phyloP scores from a whole-genome alignment of 2,113 vertebrate genomes.

The Myotis yumanensis region DNA sequence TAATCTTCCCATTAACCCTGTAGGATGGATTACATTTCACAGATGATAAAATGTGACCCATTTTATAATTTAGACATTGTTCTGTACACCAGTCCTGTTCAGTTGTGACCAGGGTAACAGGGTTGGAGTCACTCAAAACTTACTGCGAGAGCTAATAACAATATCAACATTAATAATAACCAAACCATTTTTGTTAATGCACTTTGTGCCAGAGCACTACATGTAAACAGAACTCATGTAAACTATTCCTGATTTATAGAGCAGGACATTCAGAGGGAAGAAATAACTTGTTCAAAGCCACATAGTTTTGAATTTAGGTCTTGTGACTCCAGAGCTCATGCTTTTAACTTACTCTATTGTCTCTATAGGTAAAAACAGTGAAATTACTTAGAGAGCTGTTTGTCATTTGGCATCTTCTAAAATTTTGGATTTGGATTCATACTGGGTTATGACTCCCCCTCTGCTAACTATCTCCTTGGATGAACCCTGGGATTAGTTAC shows the following conservation, averaged over 20 bases:
- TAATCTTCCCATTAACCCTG: neutral
- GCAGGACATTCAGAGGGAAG: neutral
- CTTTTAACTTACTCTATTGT: neutral
- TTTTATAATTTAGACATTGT: neutral
- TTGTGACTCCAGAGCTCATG: neutral
- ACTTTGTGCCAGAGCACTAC: neutral
- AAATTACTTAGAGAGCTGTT: neutral
- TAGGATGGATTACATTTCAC: constrained; percentile 2
- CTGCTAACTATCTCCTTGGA: neutral
- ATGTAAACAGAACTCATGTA: neutral
- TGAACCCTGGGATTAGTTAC: neutral
- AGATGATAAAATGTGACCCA: neutral
- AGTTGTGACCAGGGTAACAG: neutral
- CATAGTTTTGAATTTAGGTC: neutral
- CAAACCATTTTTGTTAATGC: neutral
- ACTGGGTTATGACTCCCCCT: neutral
- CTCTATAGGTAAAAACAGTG: neutral
- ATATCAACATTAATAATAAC: neutral
- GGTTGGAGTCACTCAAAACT: neutral
- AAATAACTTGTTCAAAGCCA: neutral
- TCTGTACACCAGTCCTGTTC: neutral
- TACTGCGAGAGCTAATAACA: neutral
- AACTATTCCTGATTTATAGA: neutral
- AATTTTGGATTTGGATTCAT: neutral
- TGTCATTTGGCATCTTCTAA: constrained; percentile 18